A percentile compares a stretch with the other conserved stretches of the same genome.
Evolutionary conservation across 2,888 invertebrate species (phyloP).

Genomic region (Volucella bombylans): DNA sequence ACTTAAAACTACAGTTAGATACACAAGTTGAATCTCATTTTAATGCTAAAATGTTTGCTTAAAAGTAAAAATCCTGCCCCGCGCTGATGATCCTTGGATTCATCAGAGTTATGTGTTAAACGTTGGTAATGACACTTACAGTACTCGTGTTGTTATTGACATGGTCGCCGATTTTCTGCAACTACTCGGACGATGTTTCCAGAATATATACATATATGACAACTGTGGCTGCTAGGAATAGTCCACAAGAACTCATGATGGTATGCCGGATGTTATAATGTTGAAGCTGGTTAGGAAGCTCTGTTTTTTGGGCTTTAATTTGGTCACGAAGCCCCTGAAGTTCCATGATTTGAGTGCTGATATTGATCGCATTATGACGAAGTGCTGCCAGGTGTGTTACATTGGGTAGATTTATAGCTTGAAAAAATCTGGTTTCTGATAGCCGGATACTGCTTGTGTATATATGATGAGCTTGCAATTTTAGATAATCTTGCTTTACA

Average conservation of each 20-base stretch:
- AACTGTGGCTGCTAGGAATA: background rate
- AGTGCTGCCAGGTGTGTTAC: background rate
- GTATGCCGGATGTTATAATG: background rate
- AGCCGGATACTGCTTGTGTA: background rate
- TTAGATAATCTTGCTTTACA: too few species aligned
- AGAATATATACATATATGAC: background rate
- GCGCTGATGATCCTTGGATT: too few species aligned
- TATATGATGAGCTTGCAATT: background rate
- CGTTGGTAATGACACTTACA: too few species aligned
- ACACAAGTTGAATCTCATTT: too few species aligned
- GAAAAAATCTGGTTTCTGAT: too few species aligned
- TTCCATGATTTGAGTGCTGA: background rate
- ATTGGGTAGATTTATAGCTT: background rate
- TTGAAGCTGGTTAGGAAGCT: background rate
- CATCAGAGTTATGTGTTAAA: too few species aligned
- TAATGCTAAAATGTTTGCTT: too few species aligned
- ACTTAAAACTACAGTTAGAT: too few species aligned
- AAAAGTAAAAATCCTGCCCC: too few species aligned
- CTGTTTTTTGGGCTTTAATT: background rate
- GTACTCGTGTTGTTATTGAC: too few species aligned
- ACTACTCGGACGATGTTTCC: background rate
- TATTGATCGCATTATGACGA: slow-evolving; percentile 2
- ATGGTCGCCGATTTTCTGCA: background rate
- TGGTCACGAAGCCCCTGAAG: background rate
- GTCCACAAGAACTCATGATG: slow-evolving; percentile 2